Conservation (phyloP, 2,113 vertebrate genomes). For the Trematocara zebra region DNA sequence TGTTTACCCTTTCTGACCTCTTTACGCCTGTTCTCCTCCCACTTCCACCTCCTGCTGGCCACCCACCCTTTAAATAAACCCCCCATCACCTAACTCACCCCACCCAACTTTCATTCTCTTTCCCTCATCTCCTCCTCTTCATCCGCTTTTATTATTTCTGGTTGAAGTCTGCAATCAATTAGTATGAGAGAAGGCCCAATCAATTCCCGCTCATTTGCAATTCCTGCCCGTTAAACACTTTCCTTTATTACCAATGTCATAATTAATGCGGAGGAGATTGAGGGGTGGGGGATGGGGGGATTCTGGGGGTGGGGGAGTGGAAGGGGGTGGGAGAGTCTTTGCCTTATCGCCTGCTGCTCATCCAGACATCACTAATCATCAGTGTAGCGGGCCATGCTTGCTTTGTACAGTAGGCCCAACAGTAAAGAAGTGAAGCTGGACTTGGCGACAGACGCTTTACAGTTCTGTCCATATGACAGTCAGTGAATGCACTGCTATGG, state of each 20-base stretch:
- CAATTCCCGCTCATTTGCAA: constrained; percentile 42
- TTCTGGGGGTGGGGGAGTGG: not conserved
- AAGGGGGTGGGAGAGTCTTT: not conserved
- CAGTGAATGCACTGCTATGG: not conserved
- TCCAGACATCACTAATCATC: not conserved
- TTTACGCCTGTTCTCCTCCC: not conserved
- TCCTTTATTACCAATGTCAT: constrained; percentile 35
- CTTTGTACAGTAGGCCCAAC: not conserved
- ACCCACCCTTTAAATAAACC: not conserved
- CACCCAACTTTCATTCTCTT: not conserved
- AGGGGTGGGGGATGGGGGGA: not conserved
- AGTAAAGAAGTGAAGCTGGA: not conserved
- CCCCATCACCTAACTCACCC: not conserved
- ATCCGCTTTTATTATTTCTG: constrained; percentile 1
- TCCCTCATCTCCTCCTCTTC: not conserved
- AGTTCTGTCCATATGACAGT: not conserved
- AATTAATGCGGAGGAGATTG: constrained; percentile 19
- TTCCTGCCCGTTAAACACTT: constrained; percentile 38
- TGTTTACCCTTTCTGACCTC: not conserved
- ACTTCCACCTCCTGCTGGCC: not conserved
- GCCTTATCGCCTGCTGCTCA: not conserved
- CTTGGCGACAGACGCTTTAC: not conserved
- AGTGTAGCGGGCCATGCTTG: not conserved
- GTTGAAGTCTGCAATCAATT: constrained; percentile 19
- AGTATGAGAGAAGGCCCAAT: constrained; percentile 9